These are phyloP conservation scores for Argynnis bischoffii DNA, from an alignment of 2,888 invertebrate species.

Conservation along the genomic window DNA sequence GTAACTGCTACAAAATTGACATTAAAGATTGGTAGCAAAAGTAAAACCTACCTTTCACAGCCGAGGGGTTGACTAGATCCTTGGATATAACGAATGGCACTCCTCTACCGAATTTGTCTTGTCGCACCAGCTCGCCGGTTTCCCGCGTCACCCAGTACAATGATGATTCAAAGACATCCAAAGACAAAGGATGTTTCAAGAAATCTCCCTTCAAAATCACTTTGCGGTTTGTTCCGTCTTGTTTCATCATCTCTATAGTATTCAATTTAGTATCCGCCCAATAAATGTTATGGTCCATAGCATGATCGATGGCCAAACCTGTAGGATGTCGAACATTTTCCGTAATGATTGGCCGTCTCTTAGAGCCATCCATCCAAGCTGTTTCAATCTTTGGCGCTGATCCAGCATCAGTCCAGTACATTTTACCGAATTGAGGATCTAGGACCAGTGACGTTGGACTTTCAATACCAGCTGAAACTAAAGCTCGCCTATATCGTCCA, in stretches of 20 bases:
- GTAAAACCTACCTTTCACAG: slow-evolving; percentile 86
- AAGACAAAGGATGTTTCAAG: slow-evolving; percentile 89
- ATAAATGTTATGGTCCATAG: slow-evolving; percentile 94
- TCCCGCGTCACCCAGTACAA: slow-evolving; percentile 97
- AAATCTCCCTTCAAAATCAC: slow-evolving; percentile 87
- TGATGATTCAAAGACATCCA: slow-evolving; percentile 97
- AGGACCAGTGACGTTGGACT: slow-evolving; percentile 94
- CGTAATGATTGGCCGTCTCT: slow-evolving; percentile 90
- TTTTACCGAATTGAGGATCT: slow-evolving; percentile 91
- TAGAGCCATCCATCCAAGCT: slow-evolving; percentile 98
- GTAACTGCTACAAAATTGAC: neutral
- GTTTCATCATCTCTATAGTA: slow-evolving; percentile 92
- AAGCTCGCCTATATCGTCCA: slow-evolving; percentile 92
- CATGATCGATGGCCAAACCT: slow-evolving; percentile 94
- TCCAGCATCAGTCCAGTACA: slow-evolving; percentile 98
- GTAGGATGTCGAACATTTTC: slow-evolving; percentile 93
- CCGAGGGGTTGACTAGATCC: slow-evolving; percentile 92
- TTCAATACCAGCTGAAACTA: slow-evolving; percentile 90
- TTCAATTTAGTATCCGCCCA: slow-evolving; percentile 98
- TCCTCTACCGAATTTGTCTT: slow-evolving; percentile 98
- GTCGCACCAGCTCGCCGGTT: slow-evolving; percentile 92
- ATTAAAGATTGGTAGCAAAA: neutral
- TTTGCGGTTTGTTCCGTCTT: slow-evolving; percentile 90
- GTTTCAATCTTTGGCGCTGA: slow-evolving; percentile 95
- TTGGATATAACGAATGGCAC: slow-evolving; percentile 92